Evolutionary conservation across 1,140 invertebrate genomes (phyloP), one percentile per base, ranked within the genome.

Genomic region (Achatina immaculata): DNA sequence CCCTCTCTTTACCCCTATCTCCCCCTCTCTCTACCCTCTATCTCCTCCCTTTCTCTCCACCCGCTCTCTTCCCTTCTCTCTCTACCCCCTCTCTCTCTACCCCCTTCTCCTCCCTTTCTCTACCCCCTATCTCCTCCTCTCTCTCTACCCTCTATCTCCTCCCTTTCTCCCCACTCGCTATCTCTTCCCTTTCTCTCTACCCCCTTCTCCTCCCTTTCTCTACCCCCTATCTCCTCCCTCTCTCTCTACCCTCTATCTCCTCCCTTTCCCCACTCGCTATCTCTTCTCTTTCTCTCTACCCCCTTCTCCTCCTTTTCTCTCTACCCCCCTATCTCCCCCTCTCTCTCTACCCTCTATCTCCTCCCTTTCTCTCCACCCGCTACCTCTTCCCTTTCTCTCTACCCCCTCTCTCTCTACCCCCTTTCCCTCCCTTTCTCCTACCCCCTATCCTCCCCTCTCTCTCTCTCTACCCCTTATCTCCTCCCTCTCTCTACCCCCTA

Each of bases 261-360:
- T 55, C n/a, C 24, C 21, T 65, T 31, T 62, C 21, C 38, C 31
- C 62, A n/a, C 68, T 78, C 55, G 62, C 21, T 42, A 40, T 79
- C 65, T 48, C 14, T 31, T 28, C 68, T 34, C 68, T 42, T 43
- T 36, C 68, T 62, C 68, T 42, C 36, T 40, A 43, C 65, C 71
- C 21, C 38, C 31, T 51, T 31, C 42, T 24, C 45, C 43, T 51
- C 42, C 42, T 28, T 42, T 71, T 55, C 51, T 66, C 21, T 42
- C 34, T 45, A 24, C 42, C 38, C 43, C 43, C 40, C 45, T 68
- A n/a, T 68, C 28, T 42, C 65, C 68, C 38, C 40, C 40, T 43
- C 42, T 68, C 34, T 28, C 34, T 19, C 36, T 66, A 31, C n/a
- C 40, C 21, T 14, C n/a, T 34, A 19, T 24, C 14, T 42, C 45